Evolutionary conservation across 2,888 invertebrate species (phyloP), one percentile per base, ranked within the genome.

Genomic region (Hemistola chrysoprasaria): DNA sequence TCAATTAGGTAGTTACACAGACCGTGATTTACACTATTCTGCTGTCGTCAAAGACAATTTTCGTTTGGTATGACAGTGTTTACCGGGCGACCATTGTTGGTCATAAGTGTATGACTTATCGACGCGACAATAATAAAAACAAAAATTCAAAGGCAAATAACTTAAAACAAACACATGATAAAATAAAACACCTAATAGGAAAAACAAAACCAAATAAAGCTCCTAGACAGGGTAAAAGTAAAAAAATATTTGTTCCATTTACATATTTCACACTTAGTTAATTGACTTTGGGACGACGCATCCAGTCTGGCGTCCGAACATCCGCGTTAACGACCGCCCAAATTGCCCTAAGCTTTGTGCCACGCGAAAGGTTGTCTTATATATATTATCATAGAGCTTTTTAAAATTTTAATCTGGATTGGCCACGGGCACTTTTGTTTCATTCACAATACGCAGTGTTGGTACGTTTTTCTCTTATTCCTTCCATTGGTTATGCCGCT

Each of bases 211-310:
- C 16, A 2, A 16, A 16, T 16, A 16, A 16, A 16, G 4, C 16
- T 4, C 16, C 9, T 25, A 28, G 46, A 40, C 35, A 34, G 34
- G 11, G 31, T 33, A 22, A 29, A 23, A 32, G 37, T 44, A 50
- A 56, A 53, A 59, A 51, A 47, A 40, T 23, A 27, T 43, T 50
- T 35, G 55, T 53, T 65, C 58, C 57, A 64, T 71, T 74, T 77
- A 68, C 76, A 78, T 74, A 74, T 79, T 78, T 78, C 72, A 76
- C 77, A 72, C 67, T 64, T 62, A 62, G 63, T 69, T 77, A 71
- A 75, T 77, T 75, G 75, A 68, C 68, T 72, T 74, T 62, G 59
- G 57, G 56, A 50, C 53, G 56, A 62, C 56, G 56, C 55, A 54
- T 56, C 50, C 59, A 57, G 65, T 50, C 59, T 66, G 62, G 20